Conservation (phyloP, 2,888 invertebrate genomes). For the Diadegma fenestrale region DNA sequence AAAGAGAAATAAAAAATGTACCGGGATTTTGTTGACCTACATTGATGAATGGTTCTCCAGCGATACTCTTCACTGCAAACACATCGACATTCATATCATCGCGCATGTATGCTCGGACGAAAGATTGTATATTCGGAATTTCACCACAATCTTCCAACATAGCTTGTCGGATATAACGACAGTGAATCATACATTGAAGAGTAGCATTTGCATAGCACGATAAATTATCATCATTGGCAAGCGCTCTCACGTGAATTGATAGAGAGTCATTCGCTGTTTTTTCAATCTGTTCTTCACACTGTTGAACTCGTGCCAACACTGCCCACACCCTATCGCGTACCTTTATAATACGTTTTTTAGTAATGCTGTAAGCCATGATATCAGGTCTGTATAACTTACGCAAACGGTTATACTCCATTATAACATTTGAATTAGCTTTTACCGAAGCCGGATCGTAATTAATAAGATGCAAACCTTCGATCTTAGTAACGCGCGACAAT, state of each 20-base stretch:
- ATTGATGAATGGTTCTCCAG: slow-evolving; percentile 36
- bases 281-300: slow-evolving; percentile 21
- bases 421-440: slow-evolving; percentile 64
- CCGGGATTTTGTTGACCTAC: slow-evolving; percentile 47
- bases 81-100: slow-evolving; percentile 12
- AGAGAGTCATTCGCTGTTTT: not conserved
- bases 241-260: slow-evolving; percentile 35
- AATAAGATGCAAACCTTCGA: slow-evolving; percentile 71
- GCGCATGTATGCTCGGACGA: slow-evolving; percentile 9
- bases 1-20: slow-evolving; percentile 33
- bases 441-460: slow-evolving; percentile 70
- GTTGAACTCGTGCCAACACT: slow-evolving; percentile 8
- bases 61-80: slow-evolving; percentile 7
- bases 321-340: slow-evolving; percentile 39
- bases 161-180: slow-evolving; percentile 22
- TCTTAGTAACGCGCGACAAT: slow-evolving; percentile 68
- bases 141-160: not conserved
- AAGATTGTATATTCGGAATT: not conserved
- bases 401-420: slow-evolving; percentile 71
- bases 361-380: slow-evolving; percentile 1
- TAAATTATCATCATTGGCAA: slow-evolving; percentile 42
- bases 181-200: slow-evolving; percentile 54
- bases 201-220: slow-evolving; percentile 53
- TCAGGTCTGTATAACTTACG: slow-evolving; percentile 57
- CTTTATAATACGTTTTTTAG: slow-evolving; percentile 10